Evolutionary conservation across 1,140 invertebrate genomes (phyloP).

Genomic region (Macrotrachela quadricornifera): DNA sequence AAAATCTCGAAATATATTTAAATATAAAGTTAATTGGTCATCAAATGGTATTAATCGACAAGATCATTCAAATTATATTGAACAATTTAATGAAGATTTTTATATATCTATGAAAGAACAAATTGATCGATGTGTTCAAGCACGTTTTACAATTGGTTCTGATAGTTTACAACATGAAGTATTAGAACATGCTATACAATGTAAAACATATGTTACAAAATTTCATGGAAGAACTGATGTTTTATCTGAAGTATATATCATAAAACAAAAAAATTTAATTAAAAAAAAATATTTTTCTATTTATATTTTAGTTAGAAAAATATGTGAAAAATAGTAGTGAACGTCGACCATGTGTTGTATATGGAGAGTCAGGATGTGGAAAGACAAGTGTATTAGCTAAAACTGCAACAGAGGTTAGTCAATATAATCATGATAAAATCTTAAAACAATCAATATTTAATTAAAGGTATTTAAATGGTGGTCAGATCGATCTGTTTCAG

Average conservation of each 20-base stretch:
- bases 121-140: neutral
- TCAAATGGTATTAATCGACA: neutral
- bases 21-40: too few relatives aligned
- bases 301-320: neutral
- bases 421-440: neutral
- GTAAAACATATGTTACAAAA: conserved; percentile 1
- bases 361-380: conserved; percentile 18
- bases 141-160: neutral
- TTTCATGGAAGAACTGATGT: conserved; percentile 9
- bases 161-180: neutral
- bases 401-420: conserved; percentile 12
- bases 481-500: too few relatives aligned
- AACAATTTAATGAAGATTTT: neutral
- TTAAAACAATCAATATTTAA: neutral
- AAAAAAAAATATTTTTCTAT: neutral
- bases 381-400: conserved; percentile 22
- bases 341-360: conserved; percentile 16
- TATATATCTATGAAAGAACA: neutral
- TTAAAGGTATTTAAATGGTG: too few relatives aligned
- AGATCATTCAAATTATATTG: neutral
- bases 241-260: neutral
- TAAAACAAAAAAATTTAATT: neutral
- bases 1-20: too few relatives aligned
- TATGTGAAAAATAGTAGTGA: neutral
- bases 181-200: conserved; percentile 7